These are phyloP conservation scores for Drosophila aff. DNA, from an alignment of 1,140 invertebrate genomes.

Conservation along the genomic window DNA sequence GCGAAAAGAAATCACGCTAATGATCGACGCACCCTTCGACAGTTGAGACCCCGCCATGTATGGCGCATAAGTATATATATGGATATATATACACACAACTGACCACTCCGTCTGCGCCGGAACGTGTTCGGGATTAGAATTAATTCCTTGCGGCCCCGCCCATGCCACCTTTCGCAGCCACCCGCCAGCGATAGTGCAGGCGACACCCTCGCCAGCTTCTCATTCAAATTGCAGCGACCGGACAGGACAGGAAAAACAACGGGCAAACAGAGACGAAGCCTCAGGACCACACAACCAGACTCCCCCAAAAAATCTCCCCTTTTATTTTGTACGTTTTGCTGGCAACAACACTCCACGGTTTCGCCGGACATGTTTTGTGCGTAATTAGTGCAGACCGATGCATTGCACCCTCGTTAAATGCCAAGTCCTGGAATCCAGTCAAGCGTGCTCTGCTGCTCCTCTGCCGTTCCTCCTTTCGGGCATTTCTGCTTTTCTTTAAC, in stretches of 20 bases:
- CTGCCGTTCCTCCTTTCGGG: conserved; percentile 14
- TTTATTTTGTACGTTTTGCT: conserved; percentile 4
- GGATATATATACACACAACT: conserved; percentile 4
- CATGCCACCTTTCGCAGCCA: conserved; percentile 31
- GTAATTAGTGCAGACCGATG: conserved; percentile 72
- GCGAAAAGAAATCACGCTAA: conserved; percentile 66
- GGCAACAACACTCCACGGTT: conserved; percentile 1
- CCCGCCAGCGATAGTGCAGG: conserved; percentile 48
- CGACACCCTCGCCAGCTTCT: conserved; percentile 29
- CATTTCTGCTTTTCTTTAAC: conserved; percentile 69
- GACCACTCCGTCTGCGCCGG: conserved; percentile 48
- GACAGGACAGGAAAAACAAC: conserved; percentile 26
- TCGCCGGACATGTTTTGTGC: conserved; percentile 69
- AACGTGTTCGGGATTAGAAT: conserved; percentile 79
- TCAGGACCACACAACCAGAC: not conserved
- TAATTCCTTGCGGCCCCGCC: conserved; percentile 50
- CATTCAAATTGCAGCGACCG: conserved; percentile 69
- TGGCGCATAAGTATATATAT: not conserved
- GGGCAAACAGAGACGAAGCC: conserved; percentile 37
- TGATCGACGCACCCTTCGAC: conserved; percentile 58
- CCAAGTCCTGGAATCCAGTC: conserved; percentile 37
- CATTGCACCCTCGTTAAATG: conserved; percentile 46
- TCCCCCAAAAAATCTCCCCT: conserved; percentile 23
- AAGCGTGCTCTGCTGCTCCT: conserved; percentile 42
- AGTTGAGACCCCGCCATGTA: not conserved